Conservation (phyloP, 2,797 vertebrate species). For the Lophotriccus pileatus region DNA sequence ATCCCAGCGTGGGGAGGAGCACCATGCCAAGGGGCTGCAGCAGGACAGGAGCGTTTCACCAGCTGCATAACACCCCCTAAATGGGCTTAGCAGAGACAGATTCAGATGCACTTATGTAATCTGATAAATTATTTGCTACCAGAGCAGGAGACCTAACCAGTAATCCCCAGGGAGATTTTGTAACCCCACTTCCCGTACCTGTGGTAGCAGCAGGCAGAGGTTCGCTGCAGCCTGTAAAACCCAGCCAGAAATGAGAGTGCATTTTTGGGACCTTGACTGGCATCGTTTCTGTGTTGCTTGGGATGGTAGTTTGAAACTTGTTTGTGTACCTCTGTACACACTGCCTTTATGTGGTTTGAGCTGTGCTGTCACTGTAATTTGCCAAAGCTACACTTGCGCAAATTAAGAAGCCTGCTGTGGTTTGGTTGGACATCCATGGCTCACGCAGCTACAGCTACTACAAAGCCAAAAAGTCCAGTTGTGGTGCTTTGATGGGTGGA, state of each 20-base stretch:
- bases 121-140: background rate
- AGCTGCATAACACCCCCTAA: background rate
- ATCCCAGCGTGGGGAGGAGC: background rate
- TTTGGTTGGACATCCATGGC: background rate
- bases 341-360: background rate
- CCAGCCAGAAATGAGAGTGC: background rate
- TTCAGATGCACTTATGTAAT: background rate
- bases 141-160: background rate
- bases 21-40: background rate
- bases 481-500: background rate
- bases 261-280: background rate
- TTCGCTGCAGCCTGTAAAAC: background rate
- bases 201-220: background rate
- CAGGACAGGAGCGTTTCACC: background rate
- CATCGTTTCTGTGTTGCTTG: background rate
- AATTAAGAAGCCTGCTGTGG: background rate
- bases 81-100: background rate
- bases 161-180: background rate
- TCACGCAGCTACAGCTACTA: background rate
- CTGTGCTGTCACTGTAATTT: accelerated
- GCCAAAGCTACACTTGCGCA: background rate
- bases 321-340: accelerated
- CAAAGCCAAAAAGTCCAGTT: background rate
- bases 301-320: background rate
- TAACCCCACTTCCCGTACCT: background rate